Evolutionary conservation across 2,888 invertebrate genomes (phyloP), one percentile per base, ranked within the genome.

Genomic region (Choreutis nemorana): DNA sequence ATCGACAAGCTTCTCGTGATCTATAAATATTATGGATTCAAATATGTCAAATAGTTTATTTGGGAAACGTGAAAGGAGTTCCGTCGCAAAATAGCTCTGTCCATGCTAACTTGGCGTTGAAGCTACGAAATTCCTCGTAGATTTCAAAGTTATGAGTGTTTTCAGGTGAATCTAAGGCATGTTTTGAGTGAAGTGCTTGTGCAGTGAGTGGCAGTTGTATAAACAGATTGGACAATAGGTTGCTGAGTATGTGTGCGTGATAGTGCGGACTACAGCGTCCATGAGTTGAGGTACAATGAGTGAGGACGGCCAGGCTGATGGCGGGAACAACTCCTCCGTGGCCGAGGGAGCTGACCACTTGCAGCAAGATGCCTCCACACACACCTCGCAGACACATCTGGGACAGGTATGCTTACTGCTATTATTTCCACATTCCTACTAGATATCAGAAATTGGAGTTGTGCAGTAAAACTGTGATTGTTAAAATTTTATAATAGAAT

Each of bases 231-330:
- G 26, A 26, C 34, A 29, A 35, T 34, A 45, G 51, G 51, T 44
- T 42, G 46, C 35, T 30, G 45, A 59, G 41, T 34, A 68, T 68
- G 70, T 46, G 44, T 48, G 48, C 48, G 32, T 61, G n/a, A 24
- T 28, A 38, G 33, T 37, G 7, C 29, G 23, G 24, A 28, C 6
- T 24, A 12, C 24, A 9, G n/a, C 24, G 30, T 42, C 41, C 34
- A 41, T 37, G 38, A 35, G 51, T 54, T 50, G 50, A 59, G 52
- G 55, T 62, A 68, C 55, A 51, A 75, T 78, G 77, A 77, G 73
- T 50, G 75, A 73, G 55, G 72, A 73, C 59, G 59, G 50, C 44
- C 64, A 64, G 51, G 55, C 65, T 56, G 71, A 65, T 47, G 65
- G 58, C 46, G 58, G 54, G 44, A 58, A 55, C 41, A 51, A 49